Percentiles rank a stretch among this genome's conserved stretches.
phyloP scores from a whole-genome alignment of 2,888 invertebrate genomes.

The Subacronicta megacephala region DNA sequence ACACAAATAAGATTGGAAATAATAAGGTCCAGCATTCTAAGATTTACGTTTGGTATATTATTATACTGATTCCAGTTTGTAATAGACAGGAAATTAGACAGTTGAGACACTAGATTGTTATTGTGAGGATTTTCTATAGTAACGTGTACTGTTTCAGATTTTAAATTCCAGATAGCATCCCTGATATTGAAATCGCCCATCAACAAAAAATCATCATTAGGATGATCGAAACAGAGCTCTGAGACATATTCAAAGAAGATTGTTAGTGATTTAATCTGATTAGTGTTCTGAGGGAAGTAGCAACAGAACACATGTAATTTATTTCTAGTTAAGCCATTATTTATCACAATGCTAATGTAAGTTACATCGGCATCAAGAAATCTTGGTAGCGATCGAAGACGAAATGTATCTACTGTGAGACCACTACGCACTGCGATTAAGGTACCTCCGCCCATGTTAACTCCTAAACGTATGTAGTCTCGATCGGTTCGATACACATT shows the following conservation, averaged over 20 bases:
- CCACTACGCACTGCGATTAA: neutral
- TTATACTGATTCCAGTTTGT: neutral
- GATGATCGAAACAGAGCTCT: neutral
- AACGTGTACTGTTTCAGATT: neutral
- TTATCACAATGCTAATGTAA: neutral
- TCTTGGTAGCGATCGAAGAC: neutral
- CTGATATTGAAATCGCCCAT: slow-evolving; percentile 1
- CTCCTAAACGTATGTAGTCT: neutral
- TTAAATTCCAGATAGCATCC: neutral
- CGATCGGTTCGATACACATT: neutral
- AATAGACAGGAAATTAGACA: neutral
- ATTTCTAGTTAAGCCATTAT: neutral
- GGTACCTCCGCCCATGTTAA: neutral
- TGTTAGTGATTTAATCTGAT: too few relatives aligned
- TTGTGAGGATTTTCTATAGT: neutral
- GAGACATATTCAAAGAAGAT: neutral
- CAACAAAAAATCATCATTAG: too few relatives aligned
- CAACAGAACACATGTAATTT: neutral
- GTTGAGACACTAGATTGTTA: neutral
- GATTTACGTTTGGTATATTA: neutral
- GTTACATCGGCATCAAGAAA: neutral
- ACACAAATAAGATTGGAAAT: too few relatives aligned
- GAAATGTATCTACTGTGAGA: neutral
- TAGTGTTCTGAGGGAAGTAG: neutral
- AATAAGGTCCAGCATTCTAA: neutral